Conservation (phyloP, 2,113 vertebrate genomes). For the Chaenogobius annularis region DNA sequence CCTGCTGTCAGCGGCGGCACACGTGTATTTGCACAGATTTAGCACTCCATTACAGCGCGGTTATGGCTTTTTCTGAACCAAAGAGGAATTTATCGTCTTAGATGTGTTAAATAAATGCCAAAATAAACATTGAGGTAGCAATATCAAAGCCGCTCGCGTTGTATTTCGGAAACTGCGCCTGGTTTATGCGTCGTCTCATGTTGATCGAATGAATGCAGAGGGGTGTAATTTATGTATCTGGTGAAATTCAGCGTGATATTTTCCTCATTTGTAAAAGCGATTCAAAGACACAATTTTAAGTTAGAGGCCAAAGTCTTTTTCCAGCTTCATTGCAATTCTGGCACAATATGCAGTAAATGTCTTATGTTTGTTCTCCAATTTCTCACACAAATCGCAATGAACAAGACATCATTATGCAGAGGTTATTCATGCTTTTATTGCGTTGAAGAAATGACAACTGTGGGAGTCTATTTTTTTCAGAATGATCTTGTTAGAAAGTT, state of each 20-base stretch:
- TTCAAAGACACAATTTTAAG: too few species aligned
- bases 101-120: slow-evolving; percentile 13
- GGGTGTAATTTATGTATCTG: background rate
- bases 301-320: background rate
- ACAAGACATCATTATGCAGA: background rate
- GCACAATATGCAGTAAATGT: background rate
- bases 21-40: slow-evolving; percentile 37
- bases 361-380: background rate
- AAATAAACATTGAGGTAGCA: background rate
- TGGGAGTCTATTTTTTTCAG: too few species aligned
- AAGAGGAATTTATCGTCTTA: slow-evolving; percentile 8
- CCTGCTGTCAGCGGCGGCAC: slow-evolving; percentile 50
- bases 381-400: background rate
- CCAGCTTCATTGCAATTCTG: background rate
- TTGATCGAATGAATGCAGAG: background rate
- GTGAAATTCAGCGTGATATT: background rate
- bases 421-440: background rate
- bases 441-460: background rate
- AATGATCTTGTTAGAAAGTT: too few species aligned
- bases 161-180: background rate
- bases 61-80: slow-evolving; percentile 18
- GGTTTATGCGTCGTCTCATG: background rate
- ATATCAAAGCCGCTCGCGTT: background rate
- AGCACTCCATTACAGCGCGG: slow-evolving; percentile 25
- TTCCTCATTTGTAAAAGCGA: too few species aligned